These are phyloP conservation scores for Pollimyrus isidori DNA, from an alignment of 2,113 vertebrate genomes.

Conservation along the genomic window DNA sequence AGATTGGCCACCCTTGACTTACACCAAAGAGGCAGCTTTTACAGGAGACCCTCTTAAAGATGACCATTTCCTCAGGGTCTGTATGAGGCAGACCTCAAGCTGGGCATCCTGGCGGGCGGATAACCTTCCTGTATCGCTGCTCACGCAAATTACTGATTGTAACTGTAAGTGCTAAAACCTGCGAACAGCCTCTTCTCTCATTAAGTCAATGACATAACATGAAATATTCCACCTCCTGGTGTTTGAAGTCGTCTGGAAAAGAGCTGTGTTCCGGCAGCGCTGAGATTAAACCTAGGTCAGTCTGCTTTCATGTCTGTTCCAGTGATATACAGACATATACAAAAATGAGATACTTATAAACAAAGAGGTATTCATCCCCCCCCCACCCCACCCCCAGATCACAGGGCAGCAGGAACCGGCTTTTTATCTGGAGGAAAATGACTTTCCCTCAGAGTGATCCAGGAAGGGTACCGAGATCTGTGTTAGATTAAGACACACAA, in stretches of 20 bases:
- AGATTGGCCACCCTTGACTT: background rate
- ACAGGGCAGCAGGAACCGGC: background rate
- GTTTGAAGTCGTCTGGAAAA: background rate
- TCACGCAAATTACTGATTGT: background rate
- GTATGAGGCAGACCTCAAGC: background rate
- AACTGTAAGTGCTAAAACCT: background rate
- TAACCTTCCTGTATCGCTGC: background rate
- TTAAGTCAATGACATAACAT: slow-evolving; percentile 24
- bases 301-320: background rate
- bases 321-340: background rate
- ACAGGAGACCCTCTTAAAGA: background rate
- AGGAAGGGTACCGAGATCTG: background rate
- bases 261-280: background rate
- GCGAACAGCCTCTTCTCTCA: background rate
- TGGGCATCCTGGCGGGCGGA: background rate
- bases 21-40: background rate
- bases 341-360: background rate
- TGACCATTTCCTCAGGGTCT: background rate
- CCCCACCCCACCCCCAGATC: background rate
- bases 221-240: background rate
- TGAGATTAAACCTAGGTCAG: slow-evolving; percentile 12
- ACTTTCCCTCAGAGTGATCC: background rate
- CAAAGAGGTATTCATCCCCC: background rate
- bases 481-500: background rate
- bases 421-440: background rate